phyloP scores from a whole-genome alignment of 2,113 vertebrate genomes.

The Tretioscincus oriximinensis region DNA sequence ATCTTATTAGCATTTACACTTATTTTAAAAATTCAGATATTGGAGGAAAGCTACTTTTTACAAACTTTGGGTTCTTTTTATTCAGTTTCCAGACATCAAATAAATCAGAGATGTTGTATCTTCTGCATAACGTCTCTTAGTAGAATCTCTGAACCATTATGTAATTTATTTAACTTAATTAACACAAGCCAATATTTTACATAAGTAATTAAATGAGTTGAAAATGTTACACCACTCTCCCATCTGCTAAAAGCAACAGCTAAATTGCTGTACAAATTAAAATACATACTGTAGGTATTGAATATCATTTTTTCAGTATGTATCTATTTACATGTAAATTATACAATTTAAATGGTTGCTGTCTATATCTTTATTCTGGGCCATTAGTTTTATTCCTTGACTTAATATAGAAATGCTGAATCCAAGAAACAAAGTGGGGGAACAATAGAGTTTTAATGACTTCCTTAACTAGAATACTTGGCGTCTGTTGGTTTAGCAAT shows the following conservation, averaged over 20 bases:
- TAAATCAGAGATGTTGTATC: neutral
- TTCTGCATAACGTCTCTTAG: constrained; percentile 31
- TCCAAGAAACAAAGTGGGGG: constrained; percentile 51
- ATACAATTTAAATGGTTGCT: constrained; percentile 50
- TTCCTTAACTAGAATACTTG: constrained; percentile 45
- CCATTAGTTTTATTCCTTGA: constrained; percentile 56
- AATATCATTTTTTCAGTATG: constrained; percentile 10
- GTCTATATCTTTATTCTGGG: constrained; percentile 49
- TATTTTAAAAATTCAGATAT: neutral
- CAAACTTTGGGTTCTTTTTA: neutral
- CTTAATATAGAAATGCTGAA: constrained; percentile 52
- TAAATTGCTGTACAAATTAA: constrained; percentile 48
- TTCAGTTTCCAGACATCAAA: constrained; percentile 5
- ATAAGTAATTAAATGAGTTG: constrained; percentile 57
- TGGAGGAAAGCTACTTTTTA: neutral
- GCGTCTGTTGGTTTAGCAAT: constrained; percentile 2
- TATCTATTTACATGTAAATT: constrained; percentile 43
- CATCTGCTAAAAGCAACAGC: constrained; percentile 56
- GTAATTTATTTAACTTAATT: constrained; percentile 59
- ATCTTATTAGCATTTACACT: neutral
- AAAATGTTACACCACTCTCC: constrained; percentile 38
- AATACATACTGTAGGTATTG: constrained; percentile 37
- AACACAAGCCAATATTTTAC: constrained; percentile 57
- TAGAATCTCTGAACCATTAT: constrained; percentile 34
- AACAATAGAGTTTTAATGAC: constrained; percentile 56